Evolutionary conservation across 2,113 vertebrate genomes (phyloP).

Genomic region (Sardina pilchardus): DNA sequence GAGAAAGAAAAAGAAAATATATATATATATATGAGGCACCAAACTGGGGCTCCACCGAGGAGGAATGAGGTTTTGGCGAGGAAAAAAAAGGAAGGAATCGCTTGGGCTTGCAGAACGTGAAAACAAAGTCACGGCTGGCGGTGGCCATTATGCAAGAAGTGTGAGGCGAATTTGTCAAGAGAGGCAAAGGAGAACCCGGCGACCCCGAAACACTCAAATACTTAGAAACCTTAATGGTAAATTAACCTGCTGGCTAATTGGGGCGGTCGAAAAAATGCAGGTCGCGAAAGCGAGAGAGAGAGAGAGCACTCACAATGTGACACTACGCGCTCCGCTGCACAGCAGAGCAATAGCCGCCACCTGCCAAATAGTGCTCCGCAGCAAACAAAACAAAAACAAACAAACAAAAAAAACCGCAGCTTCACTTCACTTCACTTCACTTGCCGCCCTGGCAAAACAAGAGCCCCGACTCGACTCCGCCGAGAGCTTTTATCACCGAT

Average conservation of each 20-base stretch:
- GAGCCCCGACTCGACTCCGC: not conserved
- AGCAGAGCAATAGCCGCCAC: not conserved
- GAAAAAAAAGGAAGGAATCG: not conserved
- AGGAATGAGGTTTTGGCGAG: no score
- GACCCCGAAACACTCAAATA: not conserved
- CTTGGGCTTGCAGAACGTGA: not conserved
- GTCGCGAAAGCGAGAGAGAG: not conserved
- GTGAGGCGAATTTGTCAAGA: not conserved
- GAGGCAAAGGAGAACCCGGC: not conserved
- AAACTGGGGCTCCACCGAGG: not conserved
- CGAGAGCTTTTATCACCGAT: not conserved
- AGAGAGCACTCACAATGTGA: not conserved
- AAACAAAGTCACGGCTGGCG: not conserved
- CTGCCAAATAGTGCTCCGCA: conserved; percentile 2
- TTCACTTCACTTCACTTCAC: not conserved
- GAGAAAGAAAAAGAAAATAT: not conserved
- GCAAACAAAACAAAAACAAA: no score
- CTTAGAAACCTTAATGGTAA: not conserved
- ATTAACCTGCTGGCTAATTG: not conserved
- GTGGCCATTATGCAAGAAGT: not conserved
- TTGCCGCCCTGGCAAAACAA: not conserved
- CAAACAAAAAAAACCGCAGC: no score
- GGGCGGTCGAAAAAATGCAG: not conserved
- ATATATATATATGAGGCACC: not conserved
- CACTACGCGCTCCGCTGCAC: not conserved